Percentiles rank a stretch among this genome's conserved stretches.
These are phyloP conservation scores for Muscina levida DNA, from an alignment of 2,888 invertebrate genomes.

Conservation along the genomic window DNA sequence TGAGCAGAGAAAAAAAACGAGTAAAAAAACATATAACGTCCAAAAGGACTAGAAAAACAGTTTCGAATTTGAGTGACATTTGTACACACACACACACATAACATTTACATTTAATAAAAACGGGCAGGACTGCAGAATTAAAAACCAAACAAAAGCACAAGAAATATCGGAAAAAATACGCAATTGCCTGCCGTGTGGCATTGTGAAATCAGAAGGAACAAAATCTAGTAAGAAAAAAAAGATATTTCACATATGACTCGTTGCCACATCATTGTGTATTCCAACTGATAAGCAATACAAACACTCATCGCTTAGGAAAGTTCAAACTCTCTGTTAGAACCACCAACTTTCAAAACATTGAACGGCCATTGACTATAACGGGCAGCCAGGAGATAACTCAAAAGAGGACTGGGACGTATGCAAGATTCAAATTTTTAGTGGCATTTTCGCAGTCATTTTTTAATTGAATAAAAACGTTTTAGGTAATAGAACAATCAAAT, in stretches of 20 bases:
- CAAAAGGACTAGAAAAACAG: conserved; percentile 44
- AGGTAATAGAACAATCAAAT: conserved; percentile 62
- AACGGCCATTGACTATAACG: conserved; percentile 55
- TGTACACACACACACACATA: conserved; percentile 42
- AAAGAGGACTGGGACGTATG: conserved; percentile 25
- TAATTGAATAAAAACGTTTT: conserved; percentile 66
- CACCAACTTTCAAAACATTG: conserved; percentile 46
- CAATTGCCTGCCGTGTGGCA: conserved; percentile 44
- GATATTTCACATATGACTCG: conserved; percentile 35
- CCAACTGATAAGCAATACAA: conserved; percentile 62
- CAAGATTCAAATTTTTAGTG: conserved; percentile 49
- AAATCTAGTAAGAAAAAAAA: conserved; percentile 39
- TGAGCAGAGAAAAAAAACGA: conserved; percentile 29
- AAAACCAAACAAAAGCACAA: background rate
- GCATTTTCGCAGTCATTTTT: conserved; percentile 62
- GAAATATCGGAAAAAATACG: conserved; percentile 29
- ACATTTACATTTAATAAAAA: conserved; percentile 34
- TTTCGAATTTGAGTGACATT: conserved; percentile 56
- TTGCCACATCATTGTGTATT: conserved; percentile 49
- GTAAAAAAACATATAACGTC: no score
- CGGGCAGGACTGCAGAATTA: background rate
- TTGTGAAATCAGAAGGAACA: conserved; percentile 48
- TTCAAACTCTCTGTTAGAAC: conserved; percentile 41
- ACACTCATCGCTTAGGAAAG: conserved; percentile 46
- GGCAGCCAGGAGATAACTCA: conserved; percentile 19